These are phyloP conservation scores for Eptesicus fuscus DNA, from an alignment of 2,113 vertebrate genomes.

Conservation along the genomic window DNA sequence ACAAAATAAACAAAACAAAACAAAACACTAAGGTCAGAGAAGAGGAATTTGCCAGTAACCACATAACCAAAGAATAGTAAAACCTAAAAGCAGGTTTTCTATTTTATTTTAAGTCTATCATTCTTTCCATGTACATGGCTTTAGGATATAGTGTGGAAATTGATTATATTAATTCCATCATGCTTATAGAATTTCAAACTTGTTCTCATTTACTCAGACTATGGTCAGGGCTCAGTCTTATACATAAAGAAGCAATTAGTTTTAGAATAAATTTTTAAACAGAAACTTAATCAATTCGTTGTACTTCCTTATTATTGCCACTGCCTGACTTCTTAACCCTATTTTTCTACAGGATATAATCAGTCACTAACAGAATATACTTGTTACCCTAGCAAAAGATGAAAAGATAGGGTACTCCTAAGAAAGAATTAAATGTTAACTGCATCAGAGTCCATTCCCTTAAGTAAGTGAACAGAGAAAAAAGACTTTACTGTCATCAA, in stretches of 20 bases:
- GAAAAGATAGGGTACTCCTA: not conserved
- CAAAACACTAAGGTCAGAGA: not conserved
- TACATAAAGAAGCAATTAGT: slow-evolving; percentile 43
- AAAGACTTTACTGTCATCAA: not conserved
- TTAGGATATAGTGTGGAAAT: slow-evolving; percentile 34
- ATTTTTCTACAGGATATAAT: not conserved
- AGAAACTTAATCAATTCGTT: slow-evolving; percentile 43
- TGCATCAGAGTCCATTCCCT: not conserved
- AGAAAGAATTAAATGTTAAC: not conserved
- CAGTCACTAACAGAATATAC: not conserved
- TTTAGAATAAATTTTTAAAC: slow-evolving; percentile 20
- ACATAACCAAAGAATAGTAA: not conserved
- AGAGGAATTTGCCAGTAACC: not conserved
- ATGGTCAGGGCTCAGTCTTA: not conserved
- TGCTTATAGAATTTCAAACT: slow-evolving; percentile 32
- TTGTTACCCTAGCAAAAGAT: not conserved
- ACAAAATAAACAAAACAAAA: not conserved
- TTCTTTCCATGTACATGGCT: not conserved
- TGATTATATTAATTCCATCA: slow-evolving; percentile 52
- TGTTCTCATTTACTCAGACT: slow-evolving; percentile 23
- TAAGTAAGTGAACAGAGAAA: slow-evolving; percentile 6
- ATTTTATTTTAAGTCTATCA: not conserved
- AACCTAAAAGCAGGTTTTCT: not conserved
- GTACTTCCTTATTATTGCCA: not conserved
- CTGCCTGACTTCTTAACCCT: not conserved